Evolutionary conservation across 2,797 vertebrate species (phyloP), one percentile per base, ranked within the genome.

Genomic region (Gymnopithys bicolor): DNA sequence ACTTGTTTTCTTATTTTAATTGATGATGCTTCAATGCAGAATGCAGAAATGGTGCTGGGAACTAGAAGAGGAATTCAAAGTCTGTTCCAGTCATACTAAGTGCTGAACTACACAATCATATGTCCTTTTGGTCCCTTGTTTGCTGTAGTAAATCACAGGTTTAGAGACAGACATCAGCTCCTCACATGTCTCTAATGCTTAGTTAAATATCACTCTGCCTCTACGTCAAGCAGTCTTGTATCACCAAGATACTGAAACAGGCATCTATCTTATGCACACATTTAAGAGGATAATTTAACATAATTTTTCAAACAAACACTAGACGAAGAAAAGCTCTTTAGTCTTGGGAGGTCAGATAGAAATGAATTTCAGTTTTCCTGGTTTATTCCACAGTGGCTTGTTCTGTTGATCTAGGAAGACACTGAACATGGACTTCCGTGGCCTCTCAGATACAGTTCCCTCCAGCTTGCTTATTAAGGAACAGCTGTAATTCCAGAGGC

Each of bases 261-360:
- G 35, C 9, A n/a, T 62, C 41, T 59, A n/a, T 63, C 28, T 90
- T 60, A 84, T 27, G 59, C 28, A 78, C 55, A 62, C 67, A 66
- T 88, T 89, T 62, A 82, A 78, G 37, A 56, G 51, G 51, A 69
- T 49, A 84, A 90, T 84, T 89, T 87, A 79, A 69, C 41, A 45
- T 37, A 82, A 52, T 76, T 91, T 93, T 87, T 27, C 51, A 79
- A 90, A 82, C n/a, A 84, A 92, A 74, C 52, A 67, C 10, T n/a
- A 35, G 52, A 74, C 7, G 27, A 79, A 87, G 56, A 70, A 82
- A 89, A 79, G 3, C 16, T 80, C 24, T 59, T 87, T 83, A 41
- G 32, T 80, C 37, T 83, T 83, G 33, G 32, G n/a, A 94, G 18
- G 60, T 69, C 64, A 91, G 49, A 78, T 46, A 82, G 63, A 93